These are phyloP conservation scores for Apistogramma diplotaenia DNA, from an alignment of 2,113 vertebrate genomes.

Conservation along the genomic window DNA sequence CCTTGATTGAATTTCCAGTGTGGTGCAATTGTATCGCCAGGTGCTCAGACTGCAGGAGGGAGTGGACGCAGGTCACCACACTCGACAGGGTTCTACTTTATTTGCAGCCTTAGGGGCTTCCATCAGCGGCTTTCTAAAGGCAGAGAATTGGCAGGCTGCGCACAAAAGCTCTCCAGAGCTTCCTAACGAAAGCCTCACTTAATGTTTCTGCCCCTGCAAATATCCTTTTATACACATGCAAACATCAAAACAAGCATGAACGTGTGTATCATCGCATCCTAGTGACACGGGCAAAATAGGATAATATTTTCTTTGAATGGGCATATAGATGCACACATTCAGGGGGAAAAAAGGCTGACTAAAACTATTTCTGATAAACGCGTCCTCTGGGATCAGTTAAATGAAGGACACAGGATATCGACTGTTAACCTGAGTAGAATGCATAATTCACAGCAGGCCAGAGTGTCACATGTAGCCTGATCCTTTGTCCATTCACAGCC, in stretches of 20 bases:
- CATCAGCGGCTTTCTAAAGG: constrained; percentile 27
- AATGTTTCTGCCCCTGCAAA: background rate
- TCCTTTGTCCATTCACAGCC: constrained; percentile 49
- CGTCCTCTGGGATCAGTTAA: constrained; percentile 67
- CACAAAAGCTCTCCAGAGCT: constrained; percentile 39
- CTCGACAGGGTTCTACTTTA: constrained; percentile 63
- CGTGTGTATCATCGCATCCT: background rate
- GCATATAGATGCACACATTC: background rate
- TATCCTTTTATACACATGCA: background rate
- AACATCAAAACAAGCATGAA: background rate
- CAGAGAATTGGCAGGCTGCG: constrained; percentile 33
- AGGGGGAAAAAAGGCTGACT: background rate
- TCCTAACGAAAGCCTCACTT: constrained; percentile 3
- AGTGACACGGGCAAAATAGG: background rate
- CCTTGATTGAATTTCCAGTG: constrained; percentile 78
- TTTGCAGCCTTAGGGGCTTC: constrained; percentile 35
- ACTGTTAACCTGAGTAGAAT: constrained; percentile 79
- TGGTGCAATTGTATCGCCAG: constrained; percentile 65
- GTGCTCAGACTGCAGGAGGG: constrained; percentile 42
- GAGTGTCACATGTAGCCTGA: constrained; percentile 58
- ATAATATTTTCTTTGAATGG: background rate
- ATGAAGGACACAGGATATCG: constrained; percentile 84
- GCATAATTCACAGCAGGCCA: constrained; percentile 90
- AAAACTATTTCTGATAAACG: constrained; percentile 69
- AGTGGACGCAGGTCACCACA: constrained; percentile 57